phyloP scores from a whole-genome alignment of 1,140 invertebrate genomes.

The Olivierus martensii region DNA sequence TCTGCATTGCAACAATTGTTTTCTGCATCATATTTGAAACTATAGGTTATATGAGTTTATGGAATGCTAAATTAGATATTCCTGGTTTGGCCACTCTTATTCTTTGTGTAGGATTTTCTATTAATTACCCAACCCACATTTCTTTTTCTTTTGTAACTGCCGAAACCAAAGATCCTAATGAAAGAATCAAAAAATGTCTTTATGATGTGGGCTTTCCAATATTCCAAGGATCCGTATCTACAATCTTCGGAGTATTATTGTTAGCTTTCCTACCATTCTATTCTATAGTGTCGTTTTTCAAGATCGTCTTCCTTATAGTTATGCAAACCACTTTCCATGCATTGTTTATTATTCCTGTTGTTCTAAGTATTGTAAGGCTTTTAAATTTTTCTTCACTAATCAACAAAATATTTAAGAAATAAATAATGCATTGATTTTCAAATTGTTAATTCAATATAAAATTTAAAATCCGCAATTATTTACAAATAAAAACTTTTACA shows the following conservation, averaged over 20 bases:
- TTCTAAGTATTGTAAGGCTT: too few species aligned
- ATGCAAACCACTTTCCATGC: too few species aligned
- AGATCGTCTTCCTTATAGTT: background rate
- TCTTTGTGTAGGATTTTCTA: slow-evolving; percentile 95
- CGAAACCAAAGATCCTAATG: slow-evolving; percentile 1
- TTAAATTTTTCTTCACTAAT: too few species aligned
- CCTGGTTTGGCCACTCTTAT: slow-evolving; percentile 98
- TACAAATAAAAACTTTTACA: too few species aligned
- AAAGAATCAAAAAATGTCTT: background rate
- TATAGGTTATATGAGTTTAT: slow-evolving; percentile 88
- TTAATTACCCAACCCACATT: slow-evolving; percentile 93
- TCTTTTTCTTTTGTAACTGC: slow-evolving; percentile 51
- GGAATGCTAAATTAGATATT: slow-evolving; percentile 86
- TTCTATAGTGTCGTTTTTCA: slow-evolving; percentile 28
- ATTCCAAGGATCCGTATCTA: background rate
- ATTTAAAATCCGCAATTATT: too few species aligned
- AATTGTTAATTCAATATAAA: too few species aligned
- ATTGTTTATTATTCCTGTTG: too few species aligned
- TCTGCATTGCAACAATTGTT: slow-evolving; percentile 91
- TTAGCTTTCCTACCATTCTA: background rate
- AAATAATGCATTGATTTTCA: too few species aligned
- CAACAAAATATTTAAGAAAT: too few species aligned
- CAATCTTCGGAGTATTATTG: background rate
- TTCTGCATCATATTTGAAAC: slow-evolving; percentile 91
- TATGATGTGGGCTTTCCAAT: background rate